These are phyloP conservation scores for Tinea trinotella DNA, from an alignment of 2,888 invertebrate genomes.

Conservation along the genomic window DNA sequence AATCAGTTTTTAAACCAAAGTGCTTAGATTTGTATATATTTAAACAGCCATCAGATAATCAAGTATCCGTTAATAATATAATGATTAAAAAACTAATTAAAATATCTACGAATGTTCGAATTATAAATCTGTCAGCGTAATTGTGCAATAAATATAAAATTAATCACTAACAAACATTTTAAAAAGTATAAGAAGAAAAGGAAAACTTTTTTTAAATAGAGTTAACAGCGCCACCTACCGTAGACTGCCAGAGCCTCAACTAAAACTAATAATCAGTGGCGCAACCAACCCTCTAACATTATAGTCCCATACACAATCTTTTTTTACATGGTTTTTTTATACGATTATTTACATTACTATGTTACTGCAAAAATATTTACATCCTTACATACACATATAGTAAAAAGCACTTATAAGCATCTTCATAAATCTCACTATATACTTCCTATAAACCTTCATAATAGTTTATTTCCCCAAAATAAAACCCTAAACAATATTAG, in stretches of 20 bases:
- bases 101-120: too few relatives aligned
- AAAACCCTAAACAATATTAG: too few relatives aligned
- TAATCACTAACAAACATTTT: neutral
- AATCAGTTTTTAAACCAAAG: too few relatives aligned
- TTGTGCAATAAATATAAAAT: neutral
- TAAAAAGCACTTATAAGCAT: slow-evolving; percentile 60
- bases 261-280: slow-evolving; percentile 46
- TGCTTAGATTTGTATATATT: too few relatives aligned
- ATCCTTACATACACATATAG: slow-evolving; percentile 50
- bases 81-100: too few relatives aligned
- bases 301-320: slow-evolving; percentile 47
- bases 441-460: slow-evolving; percentile 26
- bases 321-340: slow-evolving; percentile 32
- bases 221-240: neutral
- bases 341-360: slow-evolving; percentile 41
- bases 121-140: neutral
- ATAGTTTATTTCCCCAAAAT: neutral
- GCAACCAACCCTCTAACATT: slow-evolving; percentile 40
- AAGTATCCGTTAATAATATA: too few relatives aligned
- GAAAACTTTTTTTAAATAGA: neutral
- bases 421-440: slow-evolving; percentile 32
- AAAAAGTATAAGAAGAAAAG: neutral
- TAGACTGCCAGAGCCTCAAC: slow-evolving; percentile 6
- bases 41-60: too few relatives aligned
- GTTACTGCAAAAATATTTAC: slow-evolving; percentile 67